Evolutionary conservation across 2,113 vertebrate genomes (phyloP), one percentile per base, ranked within the genome.

Genomic region (Seriola aureovittata): DNA sequence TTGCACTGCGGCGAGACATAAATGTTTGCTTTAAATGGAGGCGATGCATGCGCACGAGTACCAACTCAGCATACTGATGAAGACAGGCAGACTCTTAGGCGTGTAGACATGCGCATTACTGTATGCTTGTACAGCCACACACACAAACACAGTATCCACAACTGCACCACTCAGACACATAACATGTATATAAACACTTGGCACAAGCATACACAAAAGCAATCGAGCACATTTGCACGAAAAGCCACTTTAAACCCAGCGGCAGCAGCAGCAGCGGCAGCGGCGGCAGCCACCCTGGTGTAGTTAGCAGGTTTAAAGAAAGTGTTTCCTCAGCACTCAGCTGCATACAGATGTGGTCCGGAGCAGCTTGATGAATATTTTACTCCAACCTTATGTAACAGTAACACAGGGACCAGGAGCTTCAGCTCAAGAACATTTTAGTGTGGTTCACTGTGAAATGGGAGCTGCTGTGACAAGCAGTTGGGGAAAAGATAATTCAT

Each of bases 331-430:
- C 85, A 93, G 94, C 93, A 91, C 79, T 86, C 71, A 44, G 85
- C 82, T 80, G 85, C 85, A 87, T 92, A 89, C 89, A 91, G 88
- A 94, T 91, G 82, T 88, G 78, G 68, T 91, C 85, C 80, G 85
- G 84, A 90, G 87, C 72, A 80, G 76, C 82, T 50, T 84, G 78
- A 93, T 95, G 88, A 94, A 95, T 94, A 95, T 94, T 95, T 95
- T 80, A 96, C 91, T 87, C 54, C 17, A 78, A 38, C 72, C 85
- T 94, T 93, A 90, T 85, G 90, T 91, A 94, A 93, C 25, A 25
- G 79, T 75, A 75, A 85, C 91, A 85, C 52, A 21, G 82, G 66
- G 78, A 88, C 86, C 48, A 40, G 67, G 82, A 82, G 86, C 74
- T 82, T 85, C 70, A 81, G 77, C 82, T 88, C 46, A 59, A 78